Conservation (phyloP, 1,140 invertebrate species). For the Palaemon carinicauda region DNA sequence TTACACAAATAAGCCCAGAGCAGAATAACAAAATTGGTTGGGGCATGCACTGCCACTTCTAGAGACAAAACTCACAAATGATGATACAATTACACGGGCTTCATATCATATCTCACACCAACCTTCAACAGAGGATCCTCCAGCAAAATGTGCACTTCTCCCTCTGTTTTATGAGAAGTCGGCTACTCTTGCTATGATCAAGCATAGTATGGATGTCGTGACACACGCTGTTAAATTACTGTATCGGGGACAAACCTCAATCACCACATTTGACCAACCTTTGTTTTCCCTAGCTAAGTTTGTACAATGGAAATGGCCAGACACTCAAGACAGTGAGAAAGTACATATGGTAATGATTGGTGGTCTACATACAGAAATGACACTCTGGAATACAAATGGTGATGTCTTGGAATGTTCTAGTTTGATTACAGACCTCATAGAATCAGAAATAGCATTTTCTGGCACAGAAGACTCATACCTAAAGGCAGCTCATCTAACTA, state of each 20-base stretch:
- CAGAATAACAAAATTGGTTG: not conserved
- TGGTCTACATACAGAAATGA: not conserved
- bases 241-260: not conserved
- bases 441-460: no score
- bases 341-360: conserved; percentile 3
- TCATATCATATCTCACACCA: not conserved
- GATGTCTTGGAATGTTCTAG: no score
- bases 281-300: not conserved
- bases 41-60: conserved; percentile 12
- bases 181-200: conserved; percentile 9
- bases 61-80: not conserved
- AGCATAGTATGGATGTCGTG: conserved; percentile 15
- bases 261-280: not conserved
- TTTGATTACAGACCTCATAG: no score
- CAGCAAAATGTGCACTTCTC: not conserved
- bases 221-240: not conserved
- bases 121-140: not conserved
- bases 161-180: conserved; percentile 14
- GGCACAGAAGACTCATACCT: no score
- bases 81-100: not conserved
- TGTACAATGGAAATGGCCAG: conserved; percentile 8
- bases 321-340: not conserved
- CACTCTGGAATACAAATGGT: no score
- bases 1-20: not conserved
- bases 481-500: no score